These are phyloP conservation scores for Euplagia quadripunctaria DNA, from an alignment of 2,888 invertebrate species.

Conservation along the genomic window DNA sequence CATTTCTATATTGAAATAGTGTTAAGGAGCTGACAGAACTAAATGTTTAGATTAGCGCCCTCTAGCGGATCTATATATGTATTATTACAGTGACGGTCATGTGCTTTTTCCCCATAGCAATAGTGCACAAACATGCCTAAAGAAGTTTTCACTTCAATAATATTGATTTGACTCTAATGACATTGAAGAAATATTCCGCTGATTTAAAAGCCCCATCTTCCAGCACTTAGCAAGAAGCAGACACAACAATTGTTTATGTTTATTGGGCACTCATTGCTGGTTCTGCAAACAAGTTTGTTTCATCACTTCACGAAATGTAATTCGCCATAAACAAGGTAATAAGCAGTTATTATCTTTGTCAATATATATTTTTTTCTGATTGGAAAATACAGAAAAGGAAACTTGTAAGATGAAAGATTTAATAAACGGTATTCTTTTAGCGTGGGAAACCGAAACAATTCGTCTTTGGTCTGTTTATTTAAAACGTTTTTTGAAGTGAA, in stretches of 20 bases:
- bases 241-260: constrained; percentile 79
- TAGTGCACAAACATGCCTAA: no score
- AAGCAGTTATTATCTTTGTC: constrained; percentile 55
- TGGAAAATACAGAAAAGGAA: constrained; percentile 30
- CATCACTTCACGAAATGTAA: constrained; percentile 64
- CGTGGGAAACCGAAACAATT: neutral
- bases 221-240: constrained; percentile 66
- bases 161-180: no score
- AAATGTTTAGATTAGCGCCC: no score
- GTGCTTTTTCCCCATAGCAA: no score
- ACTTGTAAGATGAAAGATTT: constrained; percentile 24
- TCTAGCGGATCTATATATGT: no score
- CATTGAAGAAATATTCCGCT: constrained; percentile 12
- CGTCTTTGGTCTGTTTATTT: neutral
- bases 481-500: neutral
- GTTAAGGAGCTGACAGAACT: no score
- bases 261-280: constrained; percentile 78
- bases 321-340: constrained; percentile 64
- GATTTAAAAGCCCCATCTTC: constrained; percentile 32
- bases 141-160: no score
- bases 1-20: no score
- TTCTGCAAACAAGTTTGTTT: constrained; percentile 73
- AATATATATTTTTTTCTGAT: constrained; percentile 43
- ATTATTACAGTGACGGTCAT: no score
- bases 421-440: neutral